Conservation (phyloP, 2,113 vertebrate species). For the Brevimyrus niger region DNA sequence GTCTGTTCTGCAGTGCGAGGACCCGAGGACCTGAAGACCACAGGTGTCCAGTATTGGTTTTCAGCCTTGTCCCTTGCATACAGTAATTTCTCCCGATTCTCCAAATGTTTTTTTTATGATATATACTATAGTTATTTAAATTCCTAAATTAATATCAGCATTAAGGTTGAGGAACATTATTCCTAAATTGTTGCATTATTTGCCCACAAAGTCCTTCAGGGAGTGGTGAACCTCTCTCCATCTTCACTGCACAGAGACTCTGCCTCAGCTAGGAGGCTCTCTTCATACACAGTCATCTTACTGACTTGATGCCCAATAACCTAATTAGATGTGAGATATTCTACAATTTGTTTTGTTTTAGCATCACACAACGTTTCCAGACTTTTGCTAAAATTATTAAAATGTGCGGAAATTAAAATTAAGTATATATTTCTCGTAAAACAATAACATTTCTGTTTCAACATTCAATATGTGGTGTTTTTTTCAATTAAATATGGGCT, state of each 20-base stretch:
- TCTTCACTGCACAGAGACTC: neutral
- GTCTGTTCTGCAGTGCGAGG: neutral
- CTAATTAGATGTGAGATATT: neutral
- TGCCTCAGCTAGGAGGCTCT: neutral
- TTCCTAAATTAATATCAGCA: neutral
- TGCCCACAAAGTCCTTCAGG: neutral
- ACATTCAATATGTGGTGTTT: neutral
- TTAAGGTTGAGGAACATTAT: neutral
- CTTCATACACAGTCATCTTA: neutral
- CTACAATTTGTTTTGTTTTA: neutral
- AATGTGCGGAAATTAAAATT: no score
- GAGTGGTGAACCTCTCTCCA: neutral
- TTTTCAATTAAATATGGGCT: neutral
- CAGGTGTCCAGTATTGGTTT: neutral
- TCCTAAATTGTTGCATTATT: neutral
- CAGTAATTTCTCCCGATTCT: no score
- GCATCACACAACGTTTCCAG: neutral
- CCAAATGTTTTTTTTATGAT: no score
- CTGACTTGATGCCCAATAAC: neutral
- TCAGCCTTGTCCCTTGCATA: neutral
- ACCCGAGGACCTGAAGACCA: neutral
- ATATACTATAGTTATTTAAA: neutral
- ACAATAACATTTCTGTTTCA: neutral
- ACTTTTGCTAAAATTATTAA: neutral
- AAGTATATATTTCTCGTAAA: neutral